phyloP scores from a whole-genome alignment of 2,113 vertebrate genomes.

The Andinoacara biseriatus region DNA sequence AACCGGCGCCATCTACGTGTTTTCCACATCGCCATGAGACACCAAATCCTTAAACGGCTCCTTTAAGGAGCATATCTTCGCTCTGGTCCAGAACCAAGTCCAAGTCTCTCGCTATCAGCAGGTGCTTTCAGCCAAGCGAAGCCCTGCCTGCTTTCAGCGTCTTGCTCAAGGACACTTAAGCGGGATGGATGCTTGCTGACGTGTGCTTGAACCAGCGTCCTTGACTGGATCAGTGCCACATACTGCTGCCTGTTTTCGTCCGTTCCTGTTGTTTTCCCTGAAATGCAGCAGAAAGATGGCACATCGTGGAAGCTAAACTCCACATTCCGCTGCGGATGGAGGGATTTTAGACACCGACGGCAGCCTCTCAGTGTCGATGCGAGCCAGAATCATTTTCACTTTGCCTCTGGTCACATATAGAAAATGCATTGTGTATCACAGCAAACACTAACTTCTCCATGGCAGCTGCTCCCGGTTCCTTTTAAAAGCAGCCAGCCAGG shows the following conservation, averaged over 20 bases:
- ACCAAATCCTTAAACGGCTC: background rate
- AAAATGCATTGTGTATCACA: background rate
- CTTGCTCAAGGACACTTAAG: slow-evolving; percentile 65
- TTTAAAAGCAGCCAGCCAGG: background rate
- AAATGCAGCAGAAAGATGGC: background rate
- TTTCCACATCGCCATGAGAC: background rate
- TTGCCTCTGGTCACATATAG: background rate
- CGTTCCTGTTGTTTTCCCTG: background rate
- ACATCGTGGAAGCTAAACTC: background rate
- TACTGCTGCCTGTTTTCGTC: background rate
- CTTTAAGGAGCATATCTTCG: background rate
- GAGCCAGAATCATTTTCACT: background rate
- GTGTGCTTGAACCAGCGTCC: slow-evolving; percentile 35
- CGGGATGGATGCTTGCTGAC: slow-evolving; percentile 48
- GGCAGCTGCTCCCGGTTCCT: background rate
- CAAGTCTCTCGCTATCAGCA: background rate
- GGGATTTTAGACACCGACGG: background rate
- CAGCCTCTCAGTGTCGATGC: background rate
- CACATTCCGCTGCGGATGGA: background rate
- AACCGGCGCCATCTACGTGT: no score
- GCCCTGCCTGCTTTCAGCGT: slow-evolving; percentile 21
- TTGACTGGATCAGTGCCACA: slow-evolving; percentile 44
- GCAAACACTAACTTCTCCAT: background rate
- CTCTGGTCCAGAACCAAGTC: background rate
- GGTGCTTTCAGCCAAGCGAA: background rate